Conservation (phyloP, 2,113 vertebrate genomes). For the Notothenia coriiceps region DNA sequence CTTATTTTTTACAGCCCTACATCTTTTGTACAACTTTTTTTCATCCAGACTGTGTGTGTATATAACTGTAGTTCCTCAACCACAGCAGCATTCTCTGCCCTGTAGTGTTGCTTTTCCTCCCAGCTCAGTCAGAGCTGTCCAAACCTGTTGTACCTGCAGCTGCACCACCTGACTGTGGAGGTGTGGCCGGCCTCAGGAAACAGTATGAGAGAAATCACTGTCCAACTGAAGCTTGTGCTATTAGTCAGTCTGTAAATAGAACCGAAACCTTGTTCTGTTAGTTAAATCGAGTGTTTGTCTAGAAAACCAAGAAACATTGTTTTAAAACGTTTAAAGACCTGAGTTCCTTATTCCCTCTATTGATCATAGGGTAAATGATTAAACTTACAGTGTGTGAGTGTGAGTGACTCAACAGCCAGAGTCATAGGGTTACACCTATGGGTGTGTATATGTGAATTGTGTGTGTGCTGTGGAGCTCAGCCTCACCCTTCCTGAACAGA, state of each 20-base stretch:
- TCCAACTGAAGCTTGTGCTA: not conserved
- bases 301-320: not conserved
- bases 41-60: not conserved
- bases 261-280: not conserved
- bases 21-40: not conserved
- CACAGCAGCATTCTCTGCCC: not conserved
- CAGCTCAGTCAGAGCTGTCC: conserved; percentile 19
- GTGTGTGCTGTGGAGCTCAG: conserved; percentile 8
- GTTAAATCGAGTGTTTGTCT: not conserved
- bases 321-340: not conserved
- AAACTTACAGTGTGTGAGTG: not conserved
- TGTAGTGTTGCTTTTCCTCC: conserved; percentile 7
- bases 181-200: conserved; percentile 9
- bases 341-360: not conserved
- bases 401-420: conserved; percentile 10
- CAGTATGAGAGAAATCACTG: not conserved
- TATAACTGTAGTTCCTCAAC: not conserved
- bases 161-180: conserved; percentile 4
- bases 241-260: conserved; percentile 4
- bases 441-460: conserved; percentile 33
- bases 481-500: conserved; percentile 16
- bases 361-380: not conserved
- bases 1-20: too few relatives aligned
- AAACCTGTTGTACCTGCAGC: conserved; percentile 54
- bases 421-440: conserved; percentile 14